Conservation (phyloP, 2,113 vertebrate species). For the Machaerirhynchus nigripectus region DNA sequence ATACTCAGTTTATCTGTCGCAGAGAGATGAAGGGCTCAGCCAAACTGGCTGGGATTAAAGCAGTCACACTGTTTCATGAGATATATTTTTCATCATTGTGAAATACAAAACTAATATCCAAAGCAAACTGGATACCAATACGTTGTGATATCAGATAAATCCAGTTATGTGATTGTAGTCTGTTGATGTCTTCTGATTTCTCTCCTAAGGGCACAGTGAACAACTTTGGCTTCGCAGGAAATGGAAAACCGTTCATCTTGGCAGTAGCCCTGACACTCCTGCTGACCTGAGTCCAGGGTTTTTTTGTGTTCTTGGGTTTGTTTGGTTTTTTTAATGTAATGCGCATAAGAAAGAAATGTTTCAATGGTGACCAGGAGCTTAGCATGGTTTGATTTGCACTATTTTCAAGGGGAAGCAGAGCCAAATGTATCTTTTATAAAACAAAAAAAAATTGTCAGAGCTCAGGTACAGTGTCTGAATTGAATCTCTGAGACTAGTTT, state of each 20-base stretch:
- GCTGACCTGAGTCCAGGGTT: background rate
- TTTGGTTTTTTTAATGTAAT: background rate
- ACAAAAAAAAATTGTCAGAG: background rate
- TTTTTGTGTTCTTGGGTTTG: background rate
- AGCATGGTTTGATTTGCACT: background rate
- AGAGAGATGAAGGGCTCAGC: background rate
- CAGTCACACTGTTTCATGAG: background rate
- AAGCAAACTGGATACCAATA: background rate
- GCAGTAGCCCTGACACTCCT: background rate
- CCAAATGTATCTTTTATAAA: background rate
- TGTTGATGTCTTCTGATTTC: background rate
- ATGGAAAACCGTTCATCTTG: background rate
- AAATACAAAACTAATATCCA: background rate
- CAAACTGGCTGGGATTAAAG: background rate
- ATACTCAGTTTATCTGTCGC: background rate
- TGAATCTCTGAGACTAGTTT: slow-evolving; percentile 19
- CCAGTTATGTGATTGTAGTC: slow-evolving; percentile 3
- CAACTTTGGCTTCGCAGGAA: background rate
- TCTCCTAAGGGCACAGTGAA: background rate
- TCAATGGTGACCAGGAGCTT: background rate
- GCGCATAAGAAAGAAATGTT: background rate
- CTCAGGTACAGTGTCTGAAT: background rate
- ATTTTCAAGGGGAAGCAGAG: background rate
- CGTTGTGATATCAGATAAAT: background rate
- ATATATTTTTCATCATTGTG: background rate